These are phyloP conservation scores for Chloropsis cyanopogon DNA, from an alignment of 2,113 vertebrate species.

Conservation along the genomic window DNA sequence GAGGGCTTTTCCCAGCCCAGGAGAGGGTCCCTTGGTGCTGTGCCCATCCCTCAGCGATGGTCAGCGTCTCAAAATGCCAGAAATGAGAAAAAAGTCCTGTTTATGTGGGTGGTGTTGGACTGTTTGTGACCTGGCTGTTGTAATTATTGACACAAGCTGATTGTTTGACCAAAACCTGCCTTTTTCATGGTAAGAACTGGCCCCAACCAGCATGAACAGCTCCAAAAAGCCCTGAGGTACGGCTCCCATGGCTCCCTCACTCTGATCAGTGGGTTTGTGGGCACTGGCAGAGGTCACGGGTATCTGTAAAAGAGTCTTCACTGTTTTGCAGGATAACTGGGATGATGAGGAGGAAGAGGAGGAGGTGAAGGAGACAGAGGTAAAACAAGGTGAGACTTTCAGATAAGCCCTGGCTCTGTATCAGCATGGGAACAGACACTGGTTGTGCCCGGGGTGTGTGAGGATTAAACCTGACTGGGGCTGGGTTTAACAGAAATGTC, in stretches of 20 bases:
- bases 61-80: fast-evolving
- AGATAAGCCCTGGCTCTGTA: background rate
- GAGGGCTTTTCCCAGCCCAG: background rate
- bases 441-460: background rate
- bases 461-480: background rate
- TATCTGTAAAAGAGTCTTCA: background rate
- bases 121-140: background rate
- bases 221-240: background rate
- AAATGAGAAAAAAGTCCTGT: background rate
- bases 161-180: background rate
- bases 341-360: conserved; percentile 87
- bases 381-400: conserved; percentile 73
- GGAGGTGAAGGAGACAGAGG: conserved; percentile 73
- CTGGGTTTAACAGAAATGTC: background rate
- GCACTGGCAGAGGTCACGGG: background rate
- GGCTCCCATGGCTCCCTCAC: background rate
- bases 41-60: fast-evolving
- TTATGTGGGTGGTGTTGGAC: background rate
- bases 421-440: background rate
- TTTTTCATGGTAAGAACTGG: background rate
- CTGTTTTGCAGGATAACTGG: conserved; percentile 90
- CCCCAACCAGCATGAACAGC: fast-evolving
- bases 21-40: too few relatives aligned
- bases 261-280: fast-evolving
- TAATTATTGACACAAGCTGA: background rate